Conservation (phyloP, 2,888 invertebrate species). For the Mellilla xanthometata region DNA sequence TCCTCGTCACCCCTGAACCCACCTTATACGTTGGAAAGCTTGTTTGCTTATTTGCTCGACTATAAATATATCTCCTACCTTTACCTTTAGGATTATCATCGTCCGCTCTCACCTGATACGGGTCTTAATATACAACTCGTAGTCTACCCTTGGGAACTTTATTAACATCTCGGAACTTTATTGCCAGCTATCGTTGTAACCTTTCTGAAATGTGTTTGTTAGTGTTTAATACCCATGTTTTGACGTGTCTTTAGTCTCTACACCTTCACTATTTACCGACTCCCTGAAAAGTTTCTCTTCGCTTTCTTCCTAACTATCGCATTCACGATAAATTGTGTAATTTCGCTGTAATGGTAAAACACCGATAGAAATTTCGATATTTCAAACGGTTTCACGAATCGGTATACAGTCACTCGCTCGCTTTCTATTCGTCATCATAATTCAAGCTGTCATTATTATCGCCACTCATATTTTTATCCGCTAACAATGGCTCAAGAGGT, state of each 20-base stretch:
- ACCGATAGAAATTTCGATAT: constrained; percentile 29
- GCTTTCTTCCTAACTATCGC: constrained; percentile 21
- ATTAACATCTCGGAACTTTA: constrained; percentile 22
- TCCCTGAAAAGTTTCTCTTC: constrained; percentile 19
- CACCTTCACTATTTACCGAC: neutral
- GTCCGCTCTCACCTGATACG: constrained; percentile 20
- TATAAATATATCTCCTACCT: constrained; percentile 31
- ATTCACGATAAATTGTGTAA: constrained; percentile 26
- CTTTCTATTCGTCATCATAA: constrained; percentile 59
- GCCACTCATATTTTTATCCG: constrained; percentile 44
- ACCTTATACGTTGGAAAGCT: constrained; percentile 36
- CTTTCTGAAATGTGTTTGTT: no score
- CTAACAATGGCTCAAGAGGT: constrained; percentile 52
- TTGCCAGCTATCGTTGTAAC: constrained; percentile 8
- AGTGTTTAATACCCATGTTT: constrained; percentile 6
- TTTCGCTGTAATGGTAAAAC: constrained; percentile 27
- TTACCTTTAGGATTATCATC: constrained; percentile 25
- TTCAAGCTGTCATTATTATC: constrained; percentile 51
- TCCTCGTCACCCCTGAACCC: constrained; percentile 34
- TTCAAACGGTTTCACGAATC: constrained; percentile 38
- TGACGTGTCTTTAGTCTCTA: constrained; percentile 2
- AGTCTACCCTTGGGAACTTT: constrained; percentile 19
- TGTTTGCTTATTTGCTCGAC: constrained; percentile 29
- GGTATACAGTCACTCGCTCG: constrained; percentile 36
- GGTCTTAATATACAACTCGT: constrained; percentile 15